A percentile compares a stretch with the other conserved stretches of the same genome.
These are phyloP conservation scores for Venustaconcha ellipsiformis DNA, from an alignment of 1,140 invertebrate genomes.

Conservation along the genomic window DNA sequence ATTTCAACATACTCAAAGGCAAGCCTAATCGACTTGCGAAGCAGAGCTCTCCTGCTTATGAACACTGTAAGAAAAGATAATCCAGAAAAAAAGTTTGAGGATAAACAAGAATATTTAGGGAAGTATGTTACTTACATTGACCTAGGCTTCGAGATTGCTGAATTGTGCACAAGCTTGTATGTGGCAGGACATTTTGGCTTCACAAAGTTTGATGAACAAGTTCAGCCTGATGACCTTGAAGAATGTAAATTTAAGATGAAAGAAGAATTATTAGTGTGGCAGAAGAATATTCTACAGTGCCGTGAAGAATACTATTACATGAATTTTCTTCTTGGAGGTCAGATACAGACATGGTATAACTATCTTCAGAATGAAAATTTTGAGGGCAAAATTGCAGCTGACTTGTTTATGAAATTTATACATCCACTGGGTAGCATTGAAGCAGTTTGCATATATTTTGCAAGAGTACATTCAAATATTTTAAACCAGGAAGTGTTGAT, in stretches of 20 bases:
- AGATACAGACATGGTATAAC: conserved; percentile 9
- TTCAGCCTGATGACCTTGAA: not conserved
- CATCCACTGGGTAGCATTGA: conserved; percentile 3
- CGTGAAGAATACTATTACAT: conserved; percentile 19
- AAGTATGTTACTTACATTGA: conserved; percentile 21
- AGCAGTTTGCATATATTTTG: not conserved
- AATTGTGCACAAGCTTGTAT: conserved; percentile 4
- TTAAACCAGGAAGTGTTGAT: too few relatives aligned
- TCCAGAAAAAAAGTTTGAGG: conserved; percentile 1
- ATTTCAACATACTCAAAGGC: not conserved
- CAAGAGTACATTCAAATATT: too few relatives aligned
- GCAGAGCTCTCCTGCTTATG: conserved; percentile 32
- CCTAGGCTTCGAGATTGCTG: conserved; percentile 11
- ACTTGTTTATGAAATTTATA: conserved; percentile 8
- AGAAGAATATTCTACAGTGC: not conserved
- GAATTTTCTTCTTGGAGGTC: conserved; percentile 19
- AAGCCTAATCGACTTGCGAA: conserved; percentile 26
- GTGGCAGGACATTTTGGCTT: conserved; percentile 24
- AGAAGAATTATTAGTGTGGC: not conserved
- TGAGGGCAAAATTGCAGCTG: not conserved
- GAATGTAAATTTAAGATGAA: not conserved
- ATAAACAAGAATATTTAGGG: conserved; percentile 19
- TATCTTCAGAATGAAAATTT: conserved; percentile 7
- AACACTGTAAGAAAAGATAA: conserved; percentile 16
- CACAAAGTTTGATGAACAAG: conserved; percentile 1